Percentiles rank a stretch among this genome's conserved stretches.
Evolutionary conservation across 2,888 invertebrate species (phyloP).

Genomic region (Ophraella communa): DNA sequence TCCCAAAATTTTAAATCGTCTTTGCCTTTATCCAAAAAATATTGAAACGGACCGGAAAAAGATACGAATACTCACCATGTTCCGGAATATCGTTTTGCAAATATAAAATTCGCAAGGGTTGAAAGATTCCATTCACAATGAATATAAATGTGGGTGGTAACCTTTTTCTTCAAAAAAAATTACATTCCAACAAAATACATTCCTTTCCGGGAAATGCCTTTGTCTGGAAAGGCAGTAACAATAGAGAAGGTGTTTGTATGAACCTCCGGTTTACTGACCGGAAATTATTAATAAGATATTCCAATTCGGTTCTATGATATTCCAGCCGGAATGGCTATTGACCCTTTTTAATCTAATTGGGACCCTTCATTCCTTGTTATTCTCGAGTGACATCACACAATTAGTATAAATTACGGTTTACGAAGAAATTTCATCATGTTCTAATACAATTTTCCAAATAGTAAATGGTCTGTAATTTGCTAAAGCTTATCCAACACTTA

Average conservation of each 20-base stretch:
- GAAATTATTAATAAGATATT: slow-evolving; percentile 29
- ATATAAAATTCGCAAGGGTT: slow-evolving; percentile 10
- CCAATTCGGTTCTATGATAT: slow-evolving; percentile 24
- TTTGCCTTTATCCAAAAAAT: not conserved
- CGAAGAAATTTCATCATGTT: slow-evolving; percentile 9
- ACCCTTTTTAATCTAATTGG: slow-evolving; percentile 28
- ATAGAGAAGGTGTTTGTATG: slow-evolving; percentile 20
- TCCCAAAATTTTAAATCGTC: too few species aligned
- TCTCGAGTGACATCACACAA: slow-evolving; percentile 17
- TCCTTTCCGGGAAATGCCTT: slow-evolving; percentile 9
- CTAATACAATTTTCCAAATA: not conserved
- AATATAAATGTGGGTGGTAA: slow-evolving; percentile 9
- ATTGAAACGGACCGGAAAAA: not conserved
- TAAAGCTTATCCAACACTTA: not conserved
- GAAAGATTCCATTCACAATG: slow-evolving; percentile 7
- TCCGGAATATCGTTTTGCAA: not conserved
- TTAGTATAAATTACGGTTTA: slow-evolving; percentile 10
- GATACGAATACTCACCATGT: not conserved
- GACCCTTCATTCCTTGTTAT: slow-evolving; percentile 23
- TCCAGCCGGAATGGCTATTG: slow-evolving; percentile 17
- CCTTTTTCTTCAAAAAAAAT: slow-evolving; percentile 10
- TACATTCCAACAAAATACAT: slow-evolving; percentile 7
- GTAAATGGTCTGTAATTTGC: not conserved
- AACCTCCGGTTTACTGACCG: slow-evolving; percentile 22
- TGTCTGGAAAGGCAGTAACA: slow-evolving; percentile 23